phyloP scores from a whole-genome alignment of 2,888 invertebrate genomes.

The Prenolepis imparis region DNA sequence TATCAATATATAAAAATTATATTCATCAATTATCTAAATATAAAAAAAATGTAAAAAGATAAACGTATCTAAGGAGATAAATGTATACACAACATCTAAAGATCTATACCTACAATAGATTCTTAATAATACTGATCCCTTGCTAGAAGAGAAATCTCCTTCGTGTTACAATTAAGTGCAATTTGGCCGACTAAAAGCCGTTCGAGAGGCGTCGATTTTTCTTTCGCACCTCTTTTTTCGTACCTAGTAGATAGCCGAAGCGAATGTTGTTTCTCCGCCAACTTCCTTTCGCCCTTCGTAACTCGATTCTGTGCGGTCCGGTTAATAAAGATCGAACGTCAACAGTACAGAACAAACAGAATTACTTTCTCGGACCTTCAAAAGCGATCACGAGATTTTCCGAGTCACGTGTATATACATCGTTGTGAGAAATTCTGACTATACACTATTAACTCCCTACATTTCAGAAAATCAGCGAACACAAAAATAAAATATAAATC shows the following conservation, averaged over 20 bases:
- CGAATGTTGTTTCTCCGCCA: slow-evolving; percentile 44
- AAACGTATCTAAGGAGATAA: neutral
- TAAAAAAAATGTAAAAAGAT: neutral
- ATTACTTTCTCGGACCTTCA: slow-evolving; percentile 73
- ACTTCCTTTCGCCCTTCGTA: slow-evolving; percentile 54
- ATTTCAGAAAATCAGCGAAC: slow-evolving; percentile 48
- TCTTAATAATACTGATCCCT: slow-evolving; percentile 32
- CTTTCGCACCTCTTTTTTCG: slow-evolving; percentile 24
- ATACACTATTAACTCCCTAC: neutral
- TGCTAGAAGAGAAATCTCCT: slow-evolving; percentile 26
- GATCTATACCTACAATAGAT: neutral
- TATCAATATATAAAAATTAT: neutral
- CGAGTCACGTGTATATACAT: slow-evolving; percentile 47
- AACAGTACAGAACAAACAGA: slow-evolving; percentile 76
- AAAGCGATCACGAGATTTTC: slow-evolving; percentile 75
- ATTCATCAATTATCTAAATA: neutral
- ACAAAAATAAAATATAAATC: neutral
- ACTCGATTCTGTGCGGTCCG: slow-evolving; percentile 54
- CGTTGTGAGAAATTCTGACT: slow-evolving; percentile 21
- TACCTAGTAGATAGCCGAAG: slow-evolving; percentile 15
- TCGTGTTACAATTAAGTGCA: slow-evolving; percentile 37
- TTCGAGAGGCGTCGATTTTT: slow-evolving; percentile 48
- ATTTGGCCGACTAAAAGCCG: slow-evolving; percentile 45
- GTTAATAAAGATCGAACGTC: slow-evolving; percentile 78
- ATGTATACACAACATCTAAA: neutral